These are phyloP conservation scores for Ptilonorhynchus violaceus DNA, from an alignment of 2,113 vertebrate genomes.

Conservation along the genomic window DNA sequence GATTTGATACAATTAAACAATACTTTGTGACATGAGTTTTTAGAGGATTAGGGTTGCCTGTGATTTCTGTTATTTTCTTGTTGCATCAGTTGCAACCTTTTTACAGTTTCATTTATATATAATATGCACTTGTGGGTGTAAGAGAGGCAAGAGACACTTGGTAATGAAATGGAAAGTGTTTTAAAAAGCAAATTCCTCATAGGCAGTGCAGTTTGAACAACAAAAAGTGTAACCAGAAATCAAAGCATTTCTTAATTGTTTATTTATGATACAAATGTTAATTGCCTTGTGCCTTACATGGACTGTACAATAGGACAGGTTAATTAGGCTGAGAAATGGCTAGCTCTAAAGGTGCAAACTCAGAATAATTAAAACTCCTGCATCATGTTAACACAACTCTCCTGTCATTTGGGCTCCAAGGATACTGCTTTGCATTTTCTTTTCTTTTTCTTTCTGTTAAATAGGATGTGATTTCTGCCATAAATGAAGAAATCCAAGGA, in stretches of 20 bases:
- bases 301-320: constrained; percentile 39
- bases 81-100: neutral
- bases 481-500: neutral
- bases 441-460: neutral
- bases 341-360: constrained; percentile 34
- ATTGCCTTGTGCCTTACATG: constrained; percentile 47
- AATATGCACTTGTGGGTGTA: neutral
- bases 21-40: neutral
- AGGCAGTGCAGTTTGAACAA: constrained; percentile 1
- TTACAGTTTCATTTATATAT: neutral
- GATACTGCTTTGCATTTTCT: neutral
- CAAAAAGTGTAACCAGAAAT: constrained; percentile 40
- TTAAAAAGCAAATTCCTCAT: neutral
- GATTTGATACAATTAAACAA: neutral
- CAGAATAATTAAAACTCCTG: constrained; percentile 42
- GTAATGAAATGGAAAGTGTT: neutral
- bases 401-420: neutral
- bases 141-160: neutral
- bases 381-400: constrained; percentile 21
- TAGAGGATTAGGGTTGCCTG: neutral
- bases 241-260: constrained; percentile 35
- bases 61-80: neutral
- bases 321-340: constrained; percentile 59
- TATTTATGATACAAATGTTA: constrained; percentile 52
- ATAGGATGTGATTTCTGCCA: neutral